These are phyloP conservation scores for Metridium senile DNA, from an alignment of 92 coral and sea anemone genomes.

Conservation along the genomic window DNA sequence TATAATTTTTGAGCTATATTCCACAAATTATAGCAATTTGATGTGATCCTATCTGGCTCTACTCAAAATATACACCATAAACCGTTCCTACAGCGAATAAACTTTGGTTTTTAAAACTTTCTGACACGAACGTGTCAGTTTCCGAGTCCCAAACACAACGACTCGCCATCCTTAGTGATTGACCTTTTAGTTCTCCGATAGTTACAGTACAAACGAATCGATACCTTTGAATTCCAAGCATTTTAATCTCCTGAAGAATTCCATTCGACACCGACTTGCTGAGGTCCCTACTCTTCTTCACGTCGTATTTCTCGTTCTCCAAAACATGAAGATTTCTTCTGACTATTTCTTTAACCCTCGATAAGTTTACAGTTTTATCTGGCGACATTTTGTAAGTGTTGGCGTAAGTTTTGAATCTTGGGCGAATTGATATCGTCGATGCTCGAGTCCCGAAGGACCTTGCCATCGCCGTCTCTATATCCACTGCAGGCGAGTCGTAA, in stretches of 20 bases:
- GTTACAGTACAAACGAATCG: constrained; percentile 88
- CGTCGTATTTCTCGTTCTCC: constrained; percentile 67
- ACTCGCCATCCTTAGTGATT: constrained; percentile 80
- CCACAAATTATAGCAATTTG: neutral
- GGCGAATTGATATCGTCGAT: constrained; percentile 9
- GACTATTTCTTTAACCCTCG: constrained; percentile 65
- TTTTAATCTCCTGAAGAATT: constrained; percentile 78
- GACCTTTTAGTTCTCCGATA: constrained; percentile 84
- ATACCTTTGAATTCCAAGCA: constrained; percentile 70
- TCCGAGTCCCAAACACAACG: constrained; percentile 94
- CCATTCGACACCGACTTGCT: constrained; percentile 76
- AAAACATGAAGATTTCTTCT: constrained; percentile 72
- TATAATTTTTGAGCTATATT: too few species aligned
- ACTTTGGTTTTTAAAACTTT: constrained; percentile 69
- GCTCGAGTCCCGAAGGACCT: constrained; percentile 42
- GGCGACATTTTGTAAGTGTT: constrained; percentile 85
- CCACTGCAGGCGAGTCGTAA: constrained; percentile 68
- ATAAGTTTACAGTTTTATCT: constrained; percentile 57
- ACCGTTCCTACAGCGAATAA: constrained; percentile 92
- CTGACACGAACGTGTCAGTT: constrained; percentile 80
- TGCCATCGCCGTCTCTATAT: constrained; percentile 57
- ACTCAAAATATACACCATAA: constrained; percentile 83
- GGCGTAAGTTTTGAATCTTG: constrained; percentile 28
- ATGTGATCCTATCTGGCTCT: neutral
- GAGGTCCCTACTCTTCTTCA: constrained; percentile 70